A percentile compares a stretch with the other conserved stretches of the same genome.
Conservation (phyloP, 2,113 vertebrate species). For the Platysternon megacephalum region DNA sequence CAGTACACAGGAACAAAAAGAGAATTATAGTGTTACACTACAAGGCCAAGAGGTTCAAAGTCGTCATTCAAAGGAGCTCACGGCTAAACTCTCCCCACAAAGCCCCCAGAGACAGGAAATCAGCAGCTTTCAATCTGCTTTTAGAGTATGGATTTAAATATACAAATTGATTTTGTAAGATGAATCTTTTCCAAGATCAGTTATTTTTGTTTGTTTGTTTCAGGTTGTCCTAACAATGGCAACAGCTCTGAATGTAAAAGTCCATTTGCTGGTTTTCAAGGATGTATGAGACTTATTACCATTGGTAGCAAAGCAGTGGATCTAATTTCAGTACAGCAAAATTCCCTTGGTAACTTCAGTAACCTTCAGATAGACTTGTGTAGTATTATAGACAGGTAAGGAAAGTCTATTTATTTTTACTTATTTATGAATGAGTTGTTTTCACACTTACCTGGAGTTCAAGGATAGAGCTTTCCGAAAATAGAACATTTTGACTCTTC, state of each 20-base stretch:
- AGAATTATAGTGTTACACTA: background rate
- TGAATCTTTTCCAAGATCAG: background rate
- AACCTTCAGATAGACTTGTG: slow-evolving; percentile 93
- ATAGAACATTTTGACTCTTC: background rate
- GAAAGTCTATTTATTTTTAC: background rate
- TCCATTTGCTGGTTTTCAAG: slow-evolving; percentile 86
- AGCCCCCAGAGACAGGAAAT: background rate
- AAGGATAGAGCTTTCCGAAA: background rate
- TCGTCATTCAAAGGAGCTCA: background rate
- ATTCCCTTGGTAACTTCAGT: slow-evolving; percentile 89
- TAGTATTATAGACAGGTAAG: slow-evolving; percentile 93
- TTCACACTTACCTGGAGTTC: background rate
- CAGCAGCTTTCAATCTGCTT: background rate
- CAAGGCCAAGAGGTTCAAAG: background rate
- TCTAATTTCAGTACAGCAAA: slow-evolving; percentile 90
- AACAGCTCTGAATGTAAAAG: slow-evolving; percentile 81
- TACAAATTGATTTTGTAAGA: background rate
- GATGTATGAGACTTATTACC: slow-evolving; percentile 89
- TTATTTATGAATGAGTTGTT: background rate
- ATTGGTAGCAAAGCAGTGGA: slow-evolving; percentile 82
- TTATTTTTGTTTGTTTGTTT: slow-evolving; percentile 47
- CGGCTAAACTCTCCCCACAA: background rate
- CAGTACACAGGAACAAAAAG: background rate
- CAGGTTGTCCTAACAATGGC: slow-evolving; percentile 86
- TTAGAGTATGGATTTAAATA: background rate